A percentile compares a stretch with the other conserved stretches of the same genome.
phyloP scores from a whole-genome alignment of 2,797 vertebrate species.

The Cirrhinus molitorella region DNA sequence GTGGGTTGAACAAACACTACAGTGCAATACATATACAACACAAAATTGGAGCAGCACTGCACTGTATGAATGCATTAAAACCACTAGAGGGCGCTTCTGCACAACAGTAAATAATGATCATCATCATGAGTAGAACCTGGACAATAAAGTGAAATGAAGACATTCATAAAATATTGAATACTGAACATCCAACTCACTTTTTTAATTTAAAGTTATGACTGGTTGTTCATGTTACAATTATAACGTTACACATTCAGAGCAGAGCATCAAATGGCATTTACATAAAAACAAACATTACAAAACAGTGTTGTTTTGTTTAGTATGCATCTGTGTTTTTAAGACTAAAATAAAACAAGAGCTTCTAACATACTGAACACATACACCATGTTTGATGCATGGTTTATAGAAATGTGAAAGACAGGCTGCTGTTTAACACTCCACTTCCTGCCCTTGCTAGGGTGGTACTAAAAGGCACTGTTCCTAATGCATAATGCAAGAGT shows the following conservation, averaged over 20 bases:
- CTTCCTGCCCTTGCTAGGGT: constrained; percentile 43
- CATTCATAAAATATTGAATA: not conserved
- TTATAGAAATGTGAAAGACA: not conserved
- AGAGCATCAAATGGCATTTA: not conserved
- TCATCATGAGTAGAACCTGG: not conserved
- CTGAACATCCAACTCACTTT: not conserved
- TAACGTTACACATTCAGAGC: not conserved
- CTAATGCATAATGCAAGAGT: constrained; percentile 74
- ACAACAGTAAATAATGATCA: not conserved
- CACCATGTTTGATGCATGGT: not conserved
- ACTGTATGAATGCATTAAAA: not conserved
- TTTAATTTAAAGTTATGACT: too few species aligned
- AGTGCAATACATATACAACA: not conserved
- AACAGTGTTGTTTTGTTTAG: not conserved
- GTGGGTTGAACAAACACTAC: not conserved
- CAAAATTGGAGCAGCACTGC: not conserved
- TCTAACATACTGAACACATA: not conserved
- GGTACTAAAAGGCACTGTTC: constrained; percentile 45
- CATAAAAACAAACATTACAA: not conserved
- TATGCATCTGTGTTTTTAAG: not conserved
- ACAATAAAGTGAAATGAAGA: not conserved
- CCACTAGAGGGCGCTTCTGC: constrained; percentile 76
- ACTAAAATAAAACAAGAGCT: not conserved
- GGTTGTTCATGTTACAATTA: too few species aligned
- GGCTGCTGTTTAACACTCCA: constrained; percentile 19